Evolutionary conservation across 2,113 vertebrate species (phyloP), one percentile per base, ranked within the genome.

Genomic region (Cinclus mexicanus): DNA sequence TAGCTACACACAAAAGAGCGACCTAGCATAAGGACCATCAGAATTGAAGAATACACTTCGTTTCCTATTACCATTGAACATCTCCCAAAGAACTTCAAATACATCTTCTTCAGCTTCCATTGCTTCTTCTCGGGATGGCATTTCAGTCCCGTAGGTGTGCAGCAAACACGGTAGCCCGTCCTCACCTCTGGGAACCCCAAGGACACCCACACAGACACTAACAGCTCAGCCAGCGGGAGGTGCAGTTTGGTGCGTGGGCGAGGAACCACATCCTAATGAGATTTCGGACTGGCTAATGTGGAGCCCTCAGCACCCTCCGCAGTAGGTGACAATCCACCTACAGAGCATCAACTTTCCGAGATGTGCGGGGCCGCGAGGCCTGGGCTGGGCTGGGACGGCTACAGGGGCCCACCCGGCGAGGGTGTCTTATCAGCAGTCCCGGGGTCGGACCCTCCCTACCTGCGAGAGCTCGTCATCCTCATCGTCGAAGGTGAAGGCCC

Each of bases 401-500:
- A 7, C 21, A 6, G 57, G 2, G 3, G 9, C 61, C 28, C 69
- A 26, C 12, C 21, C 8, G 9, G 11, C 9, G 22, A 22, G 23
- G 6, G 4, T 7, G 35, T 12, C 26, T 23, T 11, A 25, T 10
- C 11, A 11, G 39, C 47, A 37, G 56, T 3, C 3, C 7, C 6
- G 9, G 35, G 17, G 3, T 6, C 47, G 20, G 41, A 25, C 26
- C 70, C 78, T 85, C 18, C 71, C 18, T 83, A 99, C 99, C 98
- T 98, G 98, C 20, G 98, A 99, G 29, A 99, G 98, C 52, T 99
- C 99, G 50, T 99, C 99, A 60, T 99, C 99, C 19, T 99, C 99
- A 15, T 99, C 99, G 7, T 99, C 99, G 79, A 99, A 99, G 33
- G 98, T 98, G 91, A 99, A 99, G 21, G 99, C 99, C 96, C 98